phyloP scores from a whole-genome alignment of 2,797 vertebrate genomes.

The Valencia hispanica region DNA sequence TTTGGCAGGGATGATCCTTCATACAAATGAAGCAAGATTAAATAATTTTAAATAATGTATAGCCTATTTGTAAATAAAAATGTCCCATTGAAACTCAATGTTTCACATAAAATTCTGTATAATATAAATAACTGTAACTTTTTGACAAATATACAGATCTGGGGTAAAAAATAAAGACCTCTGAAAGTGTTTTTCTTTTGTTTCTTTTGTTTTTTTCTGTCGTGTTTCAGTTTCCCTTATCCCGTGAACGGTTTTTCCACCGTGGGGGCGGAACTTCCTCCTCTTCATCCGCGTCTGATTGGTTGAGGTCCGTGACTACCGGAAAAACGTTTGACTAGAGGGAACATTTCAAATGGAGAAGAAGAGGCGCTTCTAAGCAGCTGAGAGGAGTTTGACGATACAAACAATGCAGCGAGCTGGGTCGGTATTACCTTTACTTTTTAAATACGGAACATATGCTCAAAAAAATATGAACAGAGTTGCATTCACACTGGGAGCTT shows the following conservation, averaged over 20 bases:
- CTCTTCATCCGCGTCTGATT: constrained; percentile 37
- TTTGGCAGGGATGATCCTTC: too few relatives aligned
- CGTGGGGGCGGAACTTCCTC: constrained; percentile 52
- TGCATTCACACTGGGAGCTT: not conserved
- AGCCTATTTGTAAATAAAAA: not conserved
- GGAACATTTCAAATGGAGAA: constrained; percentile 72
- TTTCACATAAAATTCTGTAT: not conserved
- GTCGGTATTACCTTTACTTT: constrained; percentile 39
- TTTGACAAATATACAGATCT: not conserved
- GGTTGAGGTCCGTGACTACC: constrained; percentile 26
- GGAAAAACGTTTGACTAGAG: constrained; percentile 36
- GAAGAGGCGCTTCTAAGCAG: constrained; percentile 39
- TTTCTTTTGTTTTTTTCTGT: too few relatives aligned
- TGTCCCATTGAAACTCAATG: not conserved
- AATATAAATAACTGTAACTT: not conserved
- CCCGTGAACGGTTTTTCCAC: not conserved
- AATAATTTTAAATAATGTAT: too few relatives aligned
- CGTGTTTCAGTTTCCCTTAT: too few relatives aligned
- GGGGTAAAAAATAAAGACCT: not conserved
- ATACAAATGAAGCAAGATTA: too few relatives aligned
- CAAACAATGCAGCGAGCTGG: constrained; percentile 64
- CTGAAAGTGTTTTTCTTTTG: not conserved
- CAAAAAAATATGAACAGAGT: too few relatives aligned
- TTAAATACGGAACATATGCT: not conserved
- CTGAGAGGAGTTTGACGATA: constrained; percentile 1